These are phyloP conservation scores for Stegastes partitus DNA, from an alignment of 2,113 vertebrate species.

Conservation along the genomic window DNA sequence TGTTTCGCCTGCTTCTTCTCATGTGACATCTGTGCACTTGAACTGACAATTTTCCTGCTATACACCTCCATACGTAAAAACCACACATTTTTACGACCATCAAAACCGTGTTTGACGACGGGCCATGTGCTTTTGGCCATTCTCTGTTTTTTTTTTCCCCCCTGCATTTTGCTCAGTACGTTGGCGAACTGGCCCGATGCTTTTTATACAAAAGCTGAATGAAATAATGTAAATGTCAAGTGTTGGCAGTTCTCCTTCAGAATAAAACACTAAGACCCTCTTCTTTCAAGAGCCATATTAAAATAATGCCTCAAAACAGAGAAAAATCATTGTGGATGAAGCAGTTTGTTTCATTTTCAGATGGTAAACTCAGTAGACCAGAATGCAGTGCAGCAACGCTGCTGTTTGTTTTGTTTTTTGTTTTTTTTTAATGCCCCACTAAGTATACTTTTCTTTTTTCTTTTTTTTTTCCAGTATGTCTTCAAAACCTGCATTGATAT, in stretches of 20 bases:
- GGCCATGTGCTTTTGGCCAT: background rate
- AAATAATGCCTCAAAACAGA: background rate
- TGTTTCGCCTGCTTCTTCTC: slow-evolving; percentile 22
- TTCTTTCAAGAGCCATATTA: background rate
- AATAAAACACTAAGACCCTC: too few relatives aligned
- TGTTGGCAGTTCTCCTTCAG: too few relatives aligned
- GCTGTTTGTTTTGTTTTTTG: too few relatives aligned
- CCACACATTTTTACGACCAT: background rate
- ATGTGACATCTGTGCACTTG: slow-evolving; percentile 26
- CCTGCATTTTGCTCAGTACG: too few relatives aligned
- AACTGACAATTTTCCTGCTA: background rate
- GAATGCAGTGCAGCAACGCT: background rate
- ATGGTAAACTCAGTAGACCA: slow-evolving; percentile 10
- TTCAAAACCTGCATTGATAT: background rate
- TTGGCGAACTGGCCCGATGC: too few relatives aligned
- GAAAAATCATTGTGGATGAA: slow-evolving; percentile 6
- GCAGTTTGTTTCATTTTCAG: slow-evolving; percentile 12
- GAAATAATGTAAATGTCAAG: too few relatives aligned
- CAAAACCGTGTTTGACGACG: background rate
- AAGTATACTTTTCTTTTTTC: background rate
- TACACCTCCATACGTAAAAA: background rate
- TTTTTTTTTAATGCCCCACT: slow-evolving; percentile 10
- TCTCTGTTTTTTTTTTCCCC: too few relatives aligned
- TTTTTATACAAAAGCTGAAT: too few relatives aligned
- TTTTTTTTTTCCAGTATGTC: slow-evolving; percentile 1